Conservation (phyloP, 2,888 invertebrate species). For the Sarcophaga variegata region DNA sequence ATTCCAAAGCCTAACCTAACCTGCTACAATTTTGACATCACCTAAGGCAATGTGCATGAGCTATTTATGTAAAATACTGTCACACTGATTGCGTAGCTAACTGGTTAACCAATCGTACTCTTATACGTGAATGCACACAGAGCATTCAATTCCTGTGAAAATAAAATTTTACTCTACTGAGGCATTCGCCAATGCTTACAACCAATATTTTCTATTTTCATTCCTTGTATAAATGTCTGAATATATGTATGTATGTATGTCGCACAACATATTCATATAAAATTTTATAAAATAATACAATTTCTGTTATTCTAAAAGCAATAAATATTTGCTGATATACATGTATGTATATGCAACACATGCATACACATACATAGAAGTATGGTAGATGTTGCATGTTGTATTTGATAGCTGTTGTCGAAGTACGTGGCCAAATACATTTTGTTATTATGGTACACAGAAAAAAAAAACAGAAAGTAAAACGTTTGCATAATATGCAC, state of each 20-base stretch:
- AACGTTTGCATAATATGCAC: slow-evolving; percentile 21
- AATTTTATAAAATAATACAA: slow-evolving; percentile 9
- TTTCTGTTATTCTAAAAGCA: neutral
- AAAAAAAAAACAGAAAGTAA: neutral
- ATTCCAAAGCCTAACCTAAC: too few species aligned
- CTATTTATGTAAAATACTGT: too few species aligned
- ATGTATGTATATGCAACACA: neutral
- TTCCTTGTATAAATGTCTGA: too few species aligned
- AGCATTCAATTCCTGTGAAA: too few species aligned
- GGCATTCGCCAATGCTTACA: too few species aligned
- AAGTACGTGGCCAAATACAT: slow-evolving; percentile 2
- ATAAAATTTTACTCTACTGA: too few species aligned
- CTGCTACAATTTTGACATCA: too few species aligned
- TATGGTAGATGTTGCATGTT: neutral
- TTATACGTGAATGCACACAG: too few species aligned
- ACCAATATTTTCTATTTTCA: too few species aligned
- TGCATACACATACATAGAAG: neutral
- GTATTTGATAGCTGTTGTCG: neutral
- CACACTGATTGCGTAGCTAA: too few species aligned
- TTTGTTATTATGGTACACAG: neutral
- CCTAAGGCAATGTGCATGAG: too few species aligned
- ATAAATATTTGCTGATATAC: neutral
- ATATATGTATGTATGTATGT: neutral
- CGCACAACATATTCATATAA: neutral
- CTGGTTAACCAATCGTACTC: too few species aligned